Evolutionary conservation across 2,888 invertebrate species (phyloP).

Genomic region (Watsonalla binaria): DNA sequence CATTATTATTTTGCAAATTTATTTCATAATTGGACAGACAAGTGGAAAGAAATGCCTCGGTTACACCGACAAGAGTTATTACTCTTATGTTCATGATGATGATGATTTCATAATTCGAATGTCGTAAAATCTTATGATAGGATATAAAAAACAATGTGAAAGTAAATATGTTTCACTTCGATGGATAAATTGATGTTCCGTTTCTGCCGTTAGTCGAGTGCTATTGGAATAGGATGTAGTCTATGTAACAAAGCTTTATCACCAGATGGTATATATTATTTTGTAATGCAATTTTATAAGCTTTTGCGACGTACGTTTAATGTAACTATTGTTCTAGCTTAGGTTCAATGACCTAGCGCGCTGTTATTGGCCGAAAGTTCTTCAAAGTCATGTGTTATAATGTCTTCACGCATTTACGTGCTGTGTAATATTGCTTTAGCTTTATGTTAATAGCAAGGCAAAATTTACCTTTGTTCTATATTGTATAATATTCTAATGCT

Average conservation of each 20-base stretch:
- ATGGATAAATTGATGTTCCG: no score
- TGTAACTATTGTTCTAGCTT: slow-evolving; percentile 1
- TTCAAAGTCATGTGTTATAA: slow-evolving; percentile 25
- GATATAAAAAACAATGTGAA: neutral
- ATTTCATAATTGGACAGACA: no score
- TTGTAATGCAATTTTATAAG: slow-evolving; percentile 42
- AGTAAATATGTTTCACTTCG: no score
- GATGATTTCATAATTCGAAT: no score
- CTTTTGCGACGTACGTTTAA: slow-evolving; percentile 34
- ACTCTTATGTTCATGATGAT: no score
- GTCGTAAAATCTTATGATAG: neutral
- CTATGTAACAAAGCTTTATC: slow-evolving; percentile 26
- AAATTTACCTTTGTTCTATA: slow-evolving; percentile 1
- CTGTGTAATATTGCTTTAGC: neutral
- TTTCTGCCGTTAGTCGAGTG: neutral
- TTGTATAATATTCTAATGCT: neutral
- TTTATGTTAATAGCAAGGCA: neutral
- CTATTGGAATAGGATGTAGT: neutral
- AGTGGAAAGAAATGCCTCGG: no score
- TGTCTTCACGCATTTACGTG: neutral
- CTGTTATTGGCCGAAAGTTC: slow-evolving; percentile 14
- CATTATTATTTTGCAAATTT: no score
- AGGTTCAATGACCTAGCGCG: slow-evolving; percentile 5
- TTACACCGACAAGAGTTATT: no score
- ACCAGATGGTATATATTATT: slow-evolving; percentile 33